Base-by-base conservation (phyloP, 35 echinoderm and acorn worm genomes). In the Heliocidaris tuberculata region DNA sequence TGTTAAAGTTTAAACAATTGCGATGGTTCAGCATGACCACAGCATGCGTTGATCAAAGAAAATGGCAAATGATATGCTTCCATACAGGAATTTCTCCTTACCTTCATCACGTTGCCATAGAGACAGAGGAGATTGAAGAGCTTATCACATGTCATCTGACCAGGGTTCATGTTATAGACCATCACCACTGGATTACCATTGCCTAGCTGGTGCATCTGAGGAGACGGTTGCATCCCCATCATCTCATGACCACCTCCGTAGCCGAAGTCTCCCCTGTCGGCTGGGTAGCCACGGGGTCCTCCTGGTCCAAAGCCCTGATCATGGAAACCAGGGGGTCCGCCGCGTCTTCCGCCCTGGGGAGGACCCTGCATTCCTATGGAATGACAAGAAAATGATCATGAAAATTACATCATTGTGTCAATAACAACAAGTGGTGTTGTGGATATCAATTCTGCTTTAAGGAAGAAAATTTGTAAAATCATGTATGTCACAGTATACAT, bases 71-170 rank as follows among this genome's bases (percentile, higher is more conserved):
- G 15, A 15, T 56, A 56, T 56, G 52, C 52, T 56, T 56, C 15
- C 15, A 0, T 56, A 56, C 52, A 56, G 52, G 52, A 56, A 78
- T 4, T 17, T 71, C 2, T 6, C 27, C 65, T 89, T 30, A 97
- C 98, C 98, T 99, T 99, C 89, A 96, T 93, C 49, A 99, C 97
- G 85, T 99, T 99, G 48, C 98, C 98, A 97, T 97, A 99, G 85
- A 97, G 96, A 93, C 98, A 99, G 71, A 99, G 93, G 7, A 99
- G 70, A 56, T 99, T 99, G 88, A 99, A 99, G 89, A 99, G 97
- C 54, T 90, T 96, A n/a, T 99, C 98, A 93, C 98, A 99, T 88
- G 97, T 99, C 98, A 99, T 99, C 97, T 97, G 97, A 31, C 96
- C 92, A 8, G 96, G 86, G 50, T 97, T 96, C 96, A 99, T 99